phyloP scores from a whole-genome alignment of 2,797 vertebrate species.

The Phataginus tricuspis region DNA sequence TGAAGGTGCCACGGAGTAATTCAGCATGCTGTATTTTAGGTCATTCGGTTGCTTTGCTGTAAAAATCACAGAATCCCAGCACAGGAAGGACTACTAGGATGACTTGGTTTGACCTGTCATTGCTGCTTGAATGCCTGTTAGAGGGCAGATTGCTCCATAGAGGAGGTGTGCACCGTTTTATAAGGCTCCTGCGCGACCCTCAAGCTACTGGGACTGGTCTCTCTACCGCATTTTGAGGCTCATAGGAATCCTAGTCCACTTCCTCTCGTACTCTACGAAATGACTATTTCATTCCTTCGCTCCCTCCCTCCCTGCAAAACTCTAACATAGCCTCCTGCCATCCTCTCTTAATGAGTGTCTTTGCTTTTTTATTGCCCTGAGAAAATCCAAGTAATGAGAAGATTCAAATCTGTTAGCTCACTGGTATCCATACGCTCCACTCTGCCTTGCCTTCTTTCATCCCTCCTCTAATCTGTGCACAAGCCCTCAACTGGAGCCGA shows the following conservation, averaged over 20 bases:
- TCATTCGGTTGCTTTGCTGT: background rate
- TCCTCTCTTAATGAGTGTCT: background rate
- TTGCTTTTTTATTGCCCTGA: background rate
- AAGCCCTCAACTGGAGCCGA: background rate
- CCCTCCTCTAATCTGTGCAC: background rate
- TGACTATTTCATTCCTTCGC: background rate
- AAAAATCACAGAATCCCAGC: background rate
- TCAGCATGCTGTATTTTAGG: background rate
- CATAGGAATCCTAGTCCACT: background rate
- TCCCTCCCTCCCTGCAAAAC: background rate
- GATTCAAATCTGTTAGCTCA: background rate
- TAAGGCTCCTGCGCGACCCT: background rate
- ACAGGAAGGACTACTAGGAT: background rate
- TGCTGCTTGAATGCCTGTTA: background rate
- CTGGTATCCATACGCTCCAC: background rate
- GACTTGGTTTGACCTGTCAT: background rate
- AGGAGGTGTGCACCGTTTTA: fast-evolving
- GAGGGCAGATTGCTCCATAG: background rate
- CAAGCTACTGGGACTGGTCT: background rate
- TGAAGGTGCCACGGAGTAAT: background rate
- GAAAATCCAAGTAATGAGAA: background rate
- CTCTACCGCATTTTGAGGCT: background rate
- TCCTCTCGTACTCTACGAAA: background rate
- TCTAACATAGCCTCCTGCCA: background rate
- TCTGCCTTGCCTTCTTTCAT: background rate